Conservation (phyloP, 2,113 vertebrate genomes). For the Uria lomvia region DNA sequence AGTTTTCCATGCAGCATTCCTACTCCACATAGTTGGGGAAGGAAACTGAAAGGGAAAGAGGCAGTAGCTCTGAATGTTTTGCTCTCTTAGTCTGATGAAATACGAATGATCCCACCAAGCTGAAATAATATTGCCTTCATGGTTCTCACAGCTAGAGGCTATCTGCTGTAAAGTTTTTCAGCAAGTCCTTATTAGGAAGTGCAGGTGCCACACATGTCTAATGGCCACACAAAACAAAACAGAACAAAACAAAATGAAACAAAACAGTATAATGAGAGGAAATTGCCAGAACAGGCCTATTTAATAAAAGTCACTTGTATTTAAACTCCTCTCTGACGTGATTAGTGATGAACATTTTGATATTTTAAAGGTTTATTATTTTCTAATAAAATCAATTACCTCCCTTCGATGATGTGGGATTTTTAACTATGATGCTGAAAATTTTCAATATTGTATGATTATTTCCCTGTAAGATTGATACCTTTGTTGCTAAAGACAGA, state of each 20-base stretch:
- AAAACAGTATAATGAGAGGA: neutral
- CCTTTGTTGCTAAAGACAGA: neutral
- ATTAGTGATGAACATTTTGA: neutral
- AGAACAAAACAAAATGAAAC: neutral
- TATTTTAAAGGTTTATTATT: neutral
- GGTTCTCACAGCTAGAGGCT: neutral
- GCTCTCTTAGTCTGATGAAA: neutral
- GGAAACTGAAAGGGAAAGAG: neutral
- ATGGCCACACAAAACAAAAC: neutral
- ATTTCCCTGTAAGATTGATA: neutral
- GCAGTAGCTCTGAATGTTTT: neutral
- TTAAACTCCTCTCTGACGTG: neutral
- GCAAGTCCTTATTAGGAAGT: neutral
- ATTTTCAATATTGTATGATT: neutral
- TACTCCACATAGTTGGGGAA: neutral
- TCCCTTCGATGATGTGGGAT: neutral
- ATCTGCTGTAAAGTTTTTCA: neutral
- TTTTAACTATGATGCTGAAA: neutral
- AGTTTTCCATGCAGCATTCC: neutral
- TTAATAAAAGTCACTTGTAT: neutral
- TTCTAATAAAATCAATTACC: neutral
- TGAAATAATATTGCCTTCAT: neutral
- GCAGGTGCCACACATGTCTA: neutral
- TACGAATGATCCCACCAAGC: neutral
- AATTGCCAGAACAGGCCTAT: neutral